Base-by-base conservation (phyloP, 2,797 vertebrate species). In the Peromyscus nudipes region DNA sequence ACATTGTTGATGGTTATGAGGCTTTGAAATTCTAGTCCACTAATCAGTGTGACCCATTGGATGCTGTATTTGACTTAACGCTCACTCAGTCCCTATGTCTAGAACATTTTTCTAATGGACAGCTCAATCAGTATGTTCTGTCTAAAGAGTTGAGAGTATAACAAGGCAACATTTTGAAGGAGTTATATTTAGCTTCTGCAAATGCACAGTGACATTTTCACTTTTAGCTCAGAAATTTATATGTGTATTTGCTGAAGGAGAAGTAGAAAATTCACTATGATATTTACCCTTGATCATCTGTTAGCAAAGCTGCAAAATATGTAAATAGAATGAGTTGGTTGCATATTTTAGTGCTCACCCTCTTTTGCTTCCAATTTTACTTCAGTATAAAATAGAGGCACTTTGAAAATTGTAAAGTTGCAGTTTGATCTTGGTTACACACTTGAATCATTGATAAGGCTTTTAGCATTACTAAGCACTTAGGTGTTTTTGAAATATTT, bases 161-260 rank as follows among this genome's bases (percentile, higher is more conserved):
- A 95, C 2, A 23, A 93, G 89, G 55, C 31, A 10, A 73, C 43
- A 14, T 86, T 91, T 71, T 86, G 49, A 91, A 95, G 6, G 13
- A 82, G 6, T 16, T 55, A 0, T 55, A 86, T 87, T 94, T 96
- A 86, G 92, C 43, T 93, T 87, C 64, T 73, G 34, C 40, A 95
- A 89, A 85, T 92, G 17, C 27, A 82, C 71, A 90, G 16, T 90
- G 84, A 84, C 43, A 91, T 93, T 96, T 97, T 92, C 43, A 49
- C 67, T 88, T 96, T 96, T 64, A 75, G 43, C 52, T 91, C 81
- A 85, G 21, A 81, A 96, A 95, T 85, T 71, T 86, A 69, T 57
- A n/a, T 85, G 29, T 31, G 46, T 37, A n/a, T 60, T 94, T 75
- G 25, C 57, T 84, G 67, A 65, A 92, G 49, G 8, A 79, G n/a